Evolutionary conservation across 2,888 invertebrate species (phyloP).

Genomic region (Philereme vetulata): DNA sequence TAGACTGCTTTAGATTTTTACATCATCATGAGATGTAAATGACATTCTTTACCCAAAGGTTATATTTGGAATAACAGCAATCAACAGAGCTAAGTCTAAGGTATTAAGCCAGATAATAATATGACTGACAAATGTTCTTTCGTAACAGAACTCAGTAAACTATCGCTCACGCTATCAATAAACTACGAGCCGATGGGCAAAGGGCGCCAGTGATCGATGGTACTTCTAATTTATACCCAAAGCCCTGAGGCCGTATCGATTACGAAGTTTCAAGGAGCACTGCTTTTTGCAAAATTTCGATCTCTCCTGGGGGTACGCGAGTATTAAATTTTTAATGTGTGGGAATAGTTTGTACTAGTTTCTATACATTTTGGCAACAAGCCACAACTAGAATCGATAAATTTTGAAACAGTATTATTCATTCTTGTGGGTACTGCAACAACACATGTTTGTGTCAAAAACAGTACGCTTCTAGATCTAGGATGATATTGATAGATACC

Average conservation of each 20-base stretch:
- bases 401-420: too few species aligned
- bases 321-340: constrained; percentile 32
- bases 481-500: too few species aligned
- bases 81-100: background rate
- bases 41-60: too few species aligned
- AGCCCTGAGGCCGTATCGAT: constrained; percentile 83
- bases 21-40: too few species aligned
- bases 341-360: constrained; percentile 21
- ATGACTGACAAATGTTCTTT: constrained; percentile 30
- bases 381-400: background rate
- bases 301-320: constrained; percentile 57
- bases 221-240: constrained; percentile 81
- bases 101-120: background rate
- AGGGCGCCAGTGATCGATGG: constrained; percentile 81
- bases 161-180: constrained; percentile 77
- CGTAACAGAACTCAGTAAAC: constrained; percentile 57
- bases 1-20: too few species aligned
- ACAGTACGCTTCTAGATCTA: too few species aligned
- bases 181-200: constrained; percentile 79
- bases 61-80: too few species aligned
- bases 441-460: too few species aligned
- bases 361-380: background rate
- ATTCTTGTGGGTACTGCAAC: too few species aligned
- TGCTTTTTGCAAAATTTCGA: constrained; percentile 73
- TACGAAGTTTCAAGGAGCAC: constrained; percentile 70